Conservation (phyloP, 2,888 invertebrate species). For the Yponomeuta sedellus region DNA sequence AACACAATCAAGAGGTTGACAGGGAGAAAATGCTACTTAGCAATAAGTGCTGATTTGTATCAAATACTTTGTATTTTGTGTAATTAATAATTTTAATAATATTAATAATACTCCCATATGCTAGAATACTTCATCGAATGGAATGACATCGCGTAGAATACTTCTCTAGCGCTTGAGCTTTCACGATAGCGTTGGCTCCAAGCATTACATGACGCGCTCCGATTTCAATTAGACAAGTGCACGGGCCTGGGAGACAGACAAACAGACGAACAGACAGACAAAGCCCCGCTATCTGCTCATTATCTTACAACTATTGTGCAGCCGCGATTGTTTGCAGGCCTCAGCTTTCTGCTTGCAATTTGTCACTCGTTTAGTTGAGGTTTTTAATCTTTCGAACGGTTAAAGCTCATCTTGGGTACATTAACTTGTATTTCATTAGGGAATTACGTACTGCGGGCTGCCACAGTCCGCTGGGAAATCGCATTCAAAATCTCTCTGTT, state of each 20-base stretch:
- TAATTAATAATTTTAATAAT: too few relatives aligned
- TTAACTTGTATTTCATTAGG: neutral
- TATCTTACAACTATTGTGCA: conserved; percentile 10
- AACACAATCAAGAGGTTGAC: too few relatives aligned
- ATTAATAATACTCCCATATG: too few relatives aligned
- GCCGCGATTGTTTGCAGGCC: too few relatives aligned
- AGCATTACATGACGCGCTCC: neutral
- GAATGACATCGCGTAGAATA: neutral
- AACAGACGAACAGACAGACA: conserved; percentile 7
- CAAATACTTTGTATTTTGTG: too few relatives aligned
- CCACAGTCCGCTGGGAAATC: neutral
- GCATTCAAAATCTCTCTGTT: neutral
- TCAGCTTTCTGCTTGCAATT: neutral
- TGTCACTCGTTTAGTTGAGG: neutral
- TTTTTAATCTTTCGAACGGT: neutral
- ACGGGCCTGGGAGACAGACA: conserved; percentile 6
- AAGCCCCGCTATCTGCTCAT: conserved; percentile 10
- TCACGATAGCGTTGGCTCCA: neutral
- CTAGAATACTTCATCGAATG: too few relatives aligned
- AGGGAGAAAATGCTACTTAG: too few relatives aligned
- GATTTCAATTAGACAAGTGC: conserved; percentile 12
- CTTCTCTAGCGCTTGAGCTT: neutral
- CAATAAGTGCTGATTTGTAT: too few relatives aligned
- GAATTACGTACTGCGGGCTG: neutral
- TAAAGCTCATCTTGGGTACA: neutral